These are phyloP conservation scores for Heterochromis multidens DNA, from an alignment of 2,113 vertebrate species.

Conservation along the genomic window DNA sequence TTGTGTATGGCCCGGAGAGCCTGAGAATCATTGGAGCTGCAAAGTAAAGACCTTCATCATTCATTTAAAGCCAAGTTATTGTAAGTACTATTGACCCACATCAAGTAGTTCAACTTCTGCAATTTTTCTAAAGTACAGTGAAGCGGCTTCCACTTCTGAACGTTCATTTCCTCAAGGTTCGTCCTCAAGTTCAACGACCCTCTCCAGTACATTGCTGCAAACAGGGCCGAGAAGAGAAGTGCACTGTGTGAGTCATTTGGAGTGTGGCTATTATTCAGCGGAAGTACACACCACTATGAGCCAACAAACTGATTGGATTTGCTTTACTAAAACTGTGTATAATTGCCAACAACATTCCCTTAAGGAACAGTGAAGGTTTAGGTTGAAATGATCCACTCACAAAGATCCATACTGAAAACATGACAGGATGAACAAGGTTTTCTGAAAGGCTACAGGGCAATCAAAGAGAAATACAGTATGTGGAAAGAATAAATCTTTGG, in stretches of 20 bases:
- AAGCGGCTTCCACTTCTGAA: neutral
- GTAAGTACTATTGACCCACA: constrained; percentile 8
- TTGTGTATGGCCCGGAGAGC: neutral
- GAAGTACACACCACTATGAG: neutral
- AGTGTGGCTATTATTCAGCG: neutral
- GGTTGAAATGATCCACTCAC: neutral
- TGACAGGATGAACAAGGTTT: neutral
- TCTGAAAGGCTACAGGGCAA: neutral
- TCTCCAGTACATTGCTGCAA: constrained; percentile 15
- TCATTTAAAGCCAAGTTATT: constrained; percentile 5
- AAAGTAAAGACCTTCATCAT: neutral
- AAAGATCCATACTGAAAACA: neutral
- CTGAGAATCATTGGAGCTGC: neutral
- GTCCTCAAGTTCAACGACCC: constrained; percentile 24
- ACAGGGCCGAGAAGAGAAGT: neutral
- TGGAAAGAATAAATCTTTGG: neutral
- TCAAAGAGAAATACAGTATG: neutral
- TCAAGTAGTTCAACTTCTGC: neutral
- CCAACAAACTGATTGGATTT: neutral
- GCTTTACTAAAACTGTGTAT: neutral
- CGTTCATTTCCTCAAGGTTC: constrained; percentile 16
- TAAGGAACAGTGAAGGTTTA: neutral
- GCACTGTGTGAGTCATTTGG: constrained; percentile 13
- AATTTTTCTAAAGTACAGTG: constrained; percentile 6
- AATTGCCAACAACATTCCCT: neutral